Evolutionary conservation across 1,140 invertebrate species (phyloP).

Genomic region (Bombus sibiricus): DNA sequence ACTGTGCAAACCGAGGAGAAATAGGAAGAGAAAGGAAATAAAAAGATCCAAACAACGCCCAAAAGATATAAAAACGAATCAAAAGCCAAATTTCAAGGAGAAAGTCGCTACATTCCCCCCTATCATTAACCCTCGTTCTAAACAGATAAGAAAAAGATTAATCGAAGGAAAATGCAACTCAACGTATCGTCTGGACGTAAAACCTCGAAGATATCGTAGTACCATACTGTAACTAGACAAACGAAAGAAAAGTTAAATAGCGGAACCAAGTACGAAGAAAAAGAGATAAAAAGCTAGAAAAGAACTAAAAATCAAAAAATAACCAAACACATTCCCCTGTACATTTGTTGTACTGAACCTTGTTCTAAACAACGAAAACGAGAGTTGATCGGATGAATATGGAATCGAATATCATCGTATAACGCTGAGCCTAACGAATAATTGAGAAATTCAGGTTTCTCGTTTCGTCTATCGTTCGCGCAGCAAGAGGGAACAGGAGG

Average conservation of each 20-base stretch:
- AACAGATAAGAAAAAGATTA: not conserved
- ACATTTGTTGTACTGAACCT: too few relatives aligned
- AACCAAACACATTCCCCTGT: not conserved
- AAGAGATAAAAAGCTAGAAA: too few relatives aligned
- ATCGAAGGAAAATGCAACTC: not conserved
- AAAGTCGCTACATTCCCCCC: not conserved
- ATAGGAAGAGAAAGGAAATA: not conserved
- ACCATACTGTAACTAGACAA: too few relatives aligned
- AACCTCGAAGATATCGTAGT: too few relatives aligned
- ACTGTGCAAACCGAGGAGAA: not conserved
- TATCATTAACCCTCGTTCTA: not conserved
- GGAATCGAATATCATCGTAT: not conserved
- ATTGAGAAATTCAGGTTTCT: conserved; percentile 45
- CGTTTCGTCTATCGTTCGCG: conserved; percentile 8
- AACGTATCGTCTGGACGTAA: too few relatives aligned
- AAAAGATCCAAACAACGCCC: not conserved
- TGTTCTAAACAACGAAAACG: too few relatives aligned
- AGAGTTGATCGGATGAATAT: not conserved
- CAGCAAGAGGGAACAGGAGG: not conserved
- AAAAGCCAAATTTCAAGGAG: not conserved
- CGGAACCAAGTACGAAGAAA: too few relatives aligned
- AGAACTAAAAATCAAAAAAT: not conserved
- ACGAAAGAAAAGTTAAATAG: too few relatives aligned
- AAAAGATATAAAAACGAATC: not conserved
- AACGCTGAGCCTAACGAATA: not conserved